Evolutionary conservation across 2,888 invertebrate species (phyloP), one percentile per base, ranked within the genome.

Genomic region (Lottia scabra): DNA sequence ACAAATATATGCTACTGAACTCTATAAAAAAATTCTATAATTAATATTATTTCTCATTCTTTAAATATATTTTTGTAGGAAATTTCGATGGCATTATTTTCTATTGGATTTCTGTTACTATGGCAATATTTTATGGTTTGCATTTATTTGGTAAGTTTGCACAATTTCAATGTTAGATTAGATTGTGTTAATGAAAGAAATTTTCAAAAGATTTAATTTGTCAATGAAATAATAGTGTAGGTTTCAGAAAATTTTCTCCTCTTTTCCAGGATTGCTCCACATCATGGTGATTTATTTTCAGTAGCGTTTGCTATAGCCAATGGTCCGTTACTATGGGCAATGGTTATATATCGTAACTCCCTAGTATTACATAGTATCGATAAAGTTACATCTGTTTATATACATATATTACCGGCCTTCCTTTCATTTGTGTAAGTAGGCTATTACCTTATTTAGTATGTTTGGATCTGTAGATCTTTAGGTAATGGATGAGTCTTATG

Each of bases 101-200:
- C 78, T 87, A 30, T 72, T 87, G 19, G 87, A 87, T 70, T 87
- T 87, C 78, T 87, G 87, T 75, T 87, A 87, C 78, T 84, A 80
- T 78, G 86, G 80, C 45, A 87, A 87, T 73, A 74, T 80, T 10
- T 68, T 82, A 16, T 80, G 78, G 70, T 80, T 78, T 65, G 67
- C 84, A 12, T 85, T 80, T 73, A 77, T 86, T 15, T 86, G 86
- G 87, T 87, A 78, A 83, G 84, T 80, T 56, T n/a, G 13, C 56
- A n/a, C n/a, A n/a, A n/a, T n/a, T n/a, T n/a, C n/a, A n/a, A n/a
- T n/a, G n/a, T n/a, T n/a, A n/a, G n/a, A n/a, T n/a, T n/a, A n/a
- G n/a, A n/a, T n/a, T n/a, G n/a, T n/a, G n/a, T n/a, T n/a, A n/a
- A n/a, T n/a, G n/a, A n/a, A n/a, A n/a, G n/a, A n/a, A n/a, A n/a